Conservation (phyloP, 2,113 vertebrate species). For the Pelodiscus sinensis region DNA sequence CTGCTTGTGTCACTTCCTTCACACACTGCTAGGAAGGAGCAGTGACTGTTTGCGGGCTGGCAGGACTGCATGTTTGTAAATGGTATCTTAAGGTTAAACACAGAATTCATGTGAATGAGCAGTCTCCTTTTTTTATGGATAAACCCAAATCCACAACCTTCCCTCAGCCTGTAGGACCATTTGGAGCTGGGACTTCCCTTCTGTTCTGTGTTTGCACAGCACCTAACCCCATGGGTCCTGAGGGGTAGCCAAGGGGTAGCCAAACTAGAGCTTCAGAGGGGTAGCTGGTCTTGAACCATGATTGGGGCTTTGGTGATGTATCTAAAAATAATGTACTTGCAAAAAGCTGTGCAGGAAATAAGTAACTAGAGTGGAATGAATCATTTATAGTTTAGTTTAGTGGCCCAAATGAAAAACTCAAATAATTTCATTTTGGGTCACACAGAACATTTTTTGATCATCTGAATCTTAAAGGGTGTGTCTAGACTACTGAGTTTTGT, state of each 20-base stretch:
- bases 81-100: not conserved
- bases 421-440: not conserved
- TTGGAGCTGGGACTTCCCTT: not conserved
- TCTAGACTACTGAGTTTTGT: too few relatives aligned
- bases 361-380: not conserved
- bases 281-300: not conserved
- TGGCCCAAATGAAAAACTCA: not conserved
- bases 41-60: not conserved
- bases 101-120: not conserved
- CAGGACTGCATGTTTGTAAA: not conserved
- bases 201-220: too few relatives aligned
- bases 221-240: not conserved
- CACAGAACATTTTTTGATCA: not conserved
- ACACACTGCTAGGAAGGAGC: not conserved
- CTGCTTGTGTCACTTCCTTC: not conserved
- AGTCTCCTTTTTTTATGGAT: not conserved
- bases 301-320: not conserved
- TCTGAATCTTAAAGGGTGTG: too few relatives aligned
- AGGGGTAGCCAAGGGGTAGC: too few relatives aligned
- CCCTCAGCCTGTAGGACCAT: not conserved
- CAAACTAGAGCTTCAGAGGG: too few relatives aligned
- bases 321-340: fast-evolving
- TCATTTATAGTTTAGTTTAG: not conserved
- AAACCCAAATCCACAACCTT: not conserved
- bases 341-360: not conserved